Evolutionary conservation across 2,797 vertebrate genomes (phyloP), one percentile per base, ranked within the genome.

Genomic region (Bradypodion ventrale): DNA sequence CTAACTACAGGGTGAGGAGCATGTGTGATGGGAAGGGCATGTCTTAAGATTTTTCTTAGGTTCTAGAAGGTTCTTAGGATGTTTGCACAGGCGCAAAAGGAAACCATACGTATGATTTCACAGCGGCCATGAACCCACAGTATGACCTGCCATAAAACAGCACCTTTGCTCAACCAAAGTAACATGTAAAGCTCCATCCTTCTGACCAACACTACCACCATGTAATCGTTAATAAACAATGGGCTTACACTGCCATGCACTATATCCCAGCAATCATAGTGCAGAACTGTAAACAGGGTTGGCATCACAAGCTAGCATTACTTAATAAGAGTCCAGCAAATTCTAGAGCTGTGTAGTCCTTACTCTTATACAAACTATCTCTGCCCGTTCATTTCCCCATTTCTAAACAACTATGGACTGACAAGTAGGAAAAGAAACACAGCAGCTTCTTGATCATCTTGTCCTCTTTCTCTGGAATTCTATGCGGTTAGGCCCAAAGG

Each of bases 291-390:
- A 40, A 42, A 32, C 77, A 85, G 70, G 40, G 23, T 25, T 73
- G 42, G 42, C 23, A 23, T 80, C 44, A 83, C 88, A 89, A 78
- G 86, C 60, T 84, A 74, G 70, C 86, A 85, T 5, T 69, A 35
- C 56, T n/a, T 13, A 65, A 29, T 65, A 65, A n/a, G n/a, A n/a
- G n/a, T n/a, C n/a, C n/a, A 65, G 32, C 3, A 32, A 87, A 16
- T 65, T 88, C 88, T 60, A 87, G 84, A 83, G 66, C 44, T 72
- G 46, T 13, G 68, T 59, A n/a, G 5, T 5, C 12, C 16, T 59
- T 37, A 29, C 40, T 78, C 7, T 29, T 27, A 27, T 32, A 35
- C 60, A 25, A 46, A 15, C 7, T 1, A 2, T 46, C 25, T 32
- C 15, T n/a, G 60, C 21, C n/a, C 44, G 52, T 5, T 46, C 70